Evolutionary conservation across 2,888 invertebrate genomes (phyloP).

Genomic region (Melinaea marsaeus): DNA sequence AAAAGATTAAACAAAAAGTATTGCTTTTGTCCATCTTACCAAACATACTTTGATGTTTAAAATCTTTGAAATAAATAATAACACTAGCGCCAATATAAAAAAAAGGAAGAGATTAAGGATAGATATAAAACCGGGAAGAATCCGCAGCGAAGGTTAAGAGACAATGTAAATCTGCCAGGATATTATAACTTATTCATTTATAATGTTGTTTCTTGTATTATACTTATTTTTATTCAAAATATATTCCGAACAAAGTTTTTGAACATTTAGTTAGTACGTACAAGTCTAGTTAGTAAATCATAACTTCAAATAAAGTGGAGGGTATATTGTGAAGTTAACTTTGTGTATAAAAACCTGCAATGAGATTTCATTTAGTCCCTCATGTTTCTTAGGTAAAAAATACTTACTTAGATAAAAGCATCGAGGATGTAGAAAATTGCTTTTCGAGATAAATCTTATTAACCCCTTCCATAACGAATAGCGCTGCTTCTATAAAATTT

Average conservation of each 20-base stretch:
- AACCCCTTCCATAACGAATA: not conserved
- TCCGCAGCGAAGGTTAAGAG: conserved; percentile 1
- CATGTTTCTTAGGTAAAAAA: no score
- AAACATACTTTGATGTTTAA: not conserved
- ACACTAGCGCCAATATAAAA: not conserved
- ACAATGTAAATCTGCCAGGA: not conserved
- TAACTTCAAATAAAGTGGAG: no score
- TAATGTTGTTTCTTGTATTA: not conserved
- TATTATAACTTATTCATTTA: not conserved
- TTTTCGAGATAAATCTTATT: not conserved
- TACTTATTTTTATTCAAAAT: not conserved
- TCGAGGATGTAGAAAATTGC: not conserved
- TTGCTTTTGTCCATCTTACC: not conserved
- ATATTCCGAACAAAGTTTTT: not conserved
- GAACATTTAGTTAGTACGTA: not conserved
- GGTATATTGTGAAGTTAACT: no score
- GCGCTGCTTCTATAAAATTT: not conserved
- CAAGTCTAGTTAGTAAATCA: no score
- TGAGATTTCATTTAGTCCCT: no score
- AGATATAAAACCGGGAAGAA: conserved; percentile 1
- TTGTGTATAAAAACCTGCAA: no score
- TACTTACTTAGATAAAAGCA: not conserved
- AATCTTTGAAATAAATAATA: not conserved
- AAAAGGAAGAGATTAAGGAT: conserved; percentile 7
- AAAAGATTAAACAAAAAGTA: no score